phyloP scores from a whole-genome alignment of 2,888 invertebrate species.

The Clunio marinus region DNA sequence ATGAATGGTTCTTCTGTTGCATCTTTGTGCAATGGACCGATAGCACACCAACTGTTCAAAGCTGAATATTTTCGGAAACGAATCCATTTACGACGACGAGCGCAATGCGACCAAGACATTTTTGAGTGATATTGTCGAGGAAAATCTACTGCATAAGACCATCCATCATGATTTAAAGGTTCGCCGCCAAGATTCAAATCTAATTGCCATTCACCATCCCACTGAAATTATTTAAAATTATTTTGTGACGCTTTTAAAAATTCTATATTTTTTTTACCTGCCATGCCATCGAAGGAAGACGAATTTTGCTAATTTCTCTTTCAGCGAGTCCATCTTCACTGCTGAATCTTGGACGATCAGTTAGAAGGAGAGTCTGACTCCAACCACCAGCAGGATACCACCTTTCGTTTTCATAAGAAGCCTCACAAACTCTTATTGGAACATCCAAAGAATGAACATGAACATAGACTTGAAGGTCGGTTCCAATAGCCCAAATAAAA shows the following conservation, averaged over 20 bases:
- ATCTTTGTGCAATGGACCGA: slow-evolving; percentile 83
- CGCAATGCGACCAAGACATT: slow-evolving; percentile 87
- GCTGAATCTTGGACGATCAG: slow-evolving; percentile 83
- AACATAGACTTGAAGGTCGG: slow-evolving; percentile 87
- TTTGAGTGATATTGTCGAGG: slow-evolving; percentile 71
- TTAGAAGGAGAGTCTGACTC: slow-evolving; percentile 74
- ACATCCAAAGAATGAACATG: slow-evolving; percentile 86
- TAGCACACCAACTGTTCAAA: slow-evolving; percentile 88
- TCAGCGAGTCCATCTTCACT: slow-evolving; percentile 76
- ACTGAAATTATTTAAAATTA: slow-evolving; percentile 48
- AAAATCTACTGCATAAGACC: slow-evolving; percentile 92
- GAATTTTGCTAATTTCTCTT: slow-evolving; percentile 72
- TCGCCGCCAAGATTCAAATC: slow-evolving; percentile 81
- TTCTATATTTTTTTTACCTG: slow-evolving; percentile 49
- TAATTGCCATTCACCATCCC: slow-evolving; percentile 92
- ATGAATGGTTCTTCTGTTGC: slow-evolving; percentile 89
- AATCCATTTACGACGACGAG: slow-evolving; percentile 84
- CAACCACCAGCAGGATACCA: slow-evolving; percentile 91
- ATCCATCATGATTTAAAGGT: slow-evolving; percentile 83
- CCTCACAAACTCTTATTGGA: slow-evolving; percentile 84
- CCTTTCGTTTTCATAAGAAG: slow-evolving; percentile 88
- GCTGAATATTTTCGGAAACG: slow-evolving; percentile 82
- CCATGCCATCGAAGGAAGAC: slow-evolving; percentile 91
- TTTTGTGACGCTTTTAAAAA: background rate
- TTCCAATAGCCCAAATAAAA: slow-evolving; percentile 89